A percentile compares a stretch with the other conserved stretches of the same genome.
Evolutionary conservation across 2,113 vertebrate species (phyloP).

Genomic region (Himantopus leucocephalus): DNA sequence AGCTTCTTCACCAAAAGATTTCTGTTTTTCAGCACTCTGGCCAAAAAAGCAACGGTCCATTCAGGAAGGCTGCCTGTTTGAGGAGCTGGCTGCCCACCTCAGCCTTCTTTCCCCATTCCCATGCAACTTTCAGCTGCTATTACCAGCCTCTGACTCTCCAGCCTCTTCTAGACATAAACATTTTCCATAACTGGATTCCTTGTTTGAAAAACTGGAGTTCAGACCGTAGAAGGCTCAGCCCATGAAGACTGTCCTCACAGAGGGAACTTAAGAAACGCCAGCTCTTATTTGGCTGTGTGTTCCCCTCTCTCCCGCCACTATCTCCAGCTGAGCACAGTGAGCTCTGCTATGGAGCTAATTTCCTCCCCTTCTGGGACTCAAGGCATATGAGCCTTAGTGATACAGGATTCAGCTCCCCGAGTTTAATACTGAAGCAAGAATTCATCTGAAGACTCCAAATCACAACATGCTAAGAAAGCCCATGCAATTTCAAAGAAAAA

Average conservation of each 20-base stretch:
- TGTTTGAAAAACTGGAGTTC: neutral
- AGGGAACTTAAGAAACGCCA: neutral
- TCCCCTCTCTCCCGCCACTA: neutral
- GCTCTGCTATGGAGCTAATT: neutral
- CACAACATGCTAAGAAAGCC: neutral
- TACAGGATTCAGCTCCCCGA: neutral
- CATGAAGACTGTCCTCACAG: neutral
- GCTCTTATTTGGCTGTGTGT: neutral
- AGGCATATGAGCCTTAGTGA: neutral
- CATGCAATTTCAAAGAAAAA: neutral
- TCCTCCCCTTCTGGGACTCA: neutral
- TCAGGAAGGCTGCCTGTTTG: neutral
- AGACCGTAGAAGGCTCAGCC: neutral
- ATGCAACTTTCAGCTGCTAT: neutral
- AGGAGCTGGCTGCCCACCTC: neutral
- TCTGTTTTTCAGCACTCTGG: neutral
- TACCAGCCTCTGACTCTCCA: neutral
- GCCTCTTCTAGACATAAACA: neutral
- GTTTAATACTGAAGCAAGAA: neutral
- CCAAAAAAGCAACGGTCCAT: neutral
- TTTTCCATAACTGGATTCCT: neutral
- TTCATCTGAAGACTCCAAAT: neutral
- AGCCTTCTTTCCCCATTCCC: neutral
- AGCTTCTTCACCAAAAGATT: neutral
- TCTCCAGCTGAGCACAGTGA: neutral